phyloP scores from a whole-genome alignment of 2,797 vertebrate species.

The Glyptemys insculpta region DNA sequence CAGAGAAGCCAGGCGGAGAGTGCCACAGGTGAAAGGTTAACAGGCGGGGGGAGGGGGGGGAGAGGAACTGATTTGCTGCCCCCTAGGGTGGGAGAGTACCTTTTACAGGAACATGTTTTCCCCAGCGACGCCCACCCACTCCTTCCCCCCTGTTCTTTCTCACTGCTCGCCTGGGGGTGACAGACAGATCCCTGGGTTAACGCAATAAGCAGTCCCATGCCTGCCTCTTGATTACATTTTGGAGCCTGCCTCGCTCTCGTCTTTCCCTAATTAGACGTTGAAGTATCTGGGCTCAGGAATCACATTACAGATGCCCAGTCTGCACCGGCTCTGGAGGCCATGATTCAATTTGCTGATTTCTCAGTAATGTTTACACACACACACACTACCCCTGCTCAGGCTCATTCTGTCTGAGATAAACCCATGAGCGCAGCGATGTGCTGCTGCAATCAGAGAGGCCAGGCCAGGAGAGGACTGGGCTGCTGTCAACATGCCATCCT shows the following conservation, averaged over 20 bases:
- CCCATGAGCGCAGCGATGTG: neutral
- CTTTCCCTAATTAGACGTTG: slow-evolving; percentile 43
- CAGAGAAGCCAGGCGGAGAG: neutral
- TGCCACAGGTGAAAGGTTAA: neutral
- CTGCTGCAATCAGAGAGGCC: neutral
- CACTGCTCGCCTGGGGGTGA: neutral
- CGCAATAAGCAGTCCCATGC: slow-evolving; percentile 24
- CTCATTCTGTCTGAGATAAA: slow-evolving; percentile 27
- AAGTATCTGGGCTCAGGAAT: slow-evolving; percentile 62
- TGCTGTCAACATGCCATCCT: neutral
- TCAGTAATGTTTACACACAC: slow-evolving; percentile 20
- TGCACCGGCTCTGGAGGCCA: slow-evolving; percentile 40
- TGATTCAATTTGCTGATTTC: slow-evolving; percentile 65
- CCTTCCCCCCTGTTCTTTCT: neutral
- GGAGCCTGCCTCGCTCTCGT: slow-evolving; percentile 17
- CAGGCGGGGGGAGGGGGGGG: accelerated
- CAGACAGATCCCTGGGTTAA: slow-evolving; percentile 5
- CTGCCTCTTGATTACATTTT: slow-evolving; percentile 28
- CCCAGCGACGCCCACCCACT: neutral
- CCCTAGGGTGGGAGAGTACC: neutral
- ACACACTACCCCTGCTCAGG: neutral
- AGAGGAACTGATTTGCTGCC: neutral
- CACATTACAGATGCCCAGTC: slow-evolving; percentile 39
- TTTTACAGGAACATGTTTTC: neutral
- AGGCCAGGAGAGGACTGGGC: neutral